A percentile compares a stretch with the other conserved stretches of the same genome.
Conservation (phyloP, 2,888 invertebrate species). For the Cepaea hortensis region DNA sequence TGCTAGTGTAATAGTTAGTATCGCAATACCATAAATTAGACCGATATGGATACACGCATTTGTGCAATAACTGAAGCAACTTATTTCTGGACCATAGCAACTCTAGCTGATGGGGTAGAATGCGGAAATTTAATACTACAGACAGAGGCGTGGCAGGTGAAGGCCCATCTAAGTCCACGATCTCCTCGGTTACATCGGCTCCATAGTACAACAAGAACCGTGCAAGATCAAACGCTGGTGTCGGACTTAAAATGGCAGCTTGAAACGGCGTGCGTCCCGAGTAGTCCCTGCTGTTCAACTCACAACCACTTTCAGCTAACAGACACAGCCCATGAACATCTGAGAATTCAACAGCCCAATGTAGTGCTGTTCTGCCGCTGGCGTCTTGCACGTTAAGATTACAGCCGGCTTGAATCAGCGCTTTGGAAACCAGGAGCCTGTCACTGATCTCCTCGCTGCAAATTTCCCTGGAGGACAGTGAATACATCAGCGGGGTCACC, state of each 20-base stretch:
- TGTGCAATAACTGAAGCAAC: slow-evolving; percentile 27
- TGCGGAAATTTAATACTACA: background rate
- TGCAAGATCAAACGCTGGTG: slow-evolving; percentile 51
- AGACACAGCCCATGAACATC: slow-evolving; percentile 51
- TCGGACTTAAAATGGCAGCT: slow-evolving; percentile 45
- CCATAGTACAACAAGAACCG: slow-evolving; percentile 54
- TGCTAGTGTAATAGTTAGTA: no score
- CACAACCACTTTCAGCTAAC: slow-evolving; percentile 52
- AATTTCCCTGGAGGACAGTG: slow-evolving; percentile 51
- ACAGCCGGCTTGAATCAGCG: slow-evolving; percentile 51
- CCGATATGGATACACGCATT: slow-evolving; percentile 1
- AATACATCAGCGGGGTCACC: slow-evolving; percentile 55
- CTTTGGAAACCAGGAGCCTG: slow-evolving; percentile 50
- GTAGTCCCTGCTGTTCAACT: slow-evolving; percentile 50
- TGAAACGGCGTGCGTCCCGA: slow-evolving; percentile 52
- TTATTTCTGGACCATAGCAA: slow-evolving; percentile 3
- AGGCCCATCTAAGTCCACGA: background rate
- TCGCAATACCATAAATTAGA: background rate
- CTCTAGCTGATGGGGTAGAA: background rate
- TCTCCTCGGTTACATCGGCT: slow-evolving; percentile 32
- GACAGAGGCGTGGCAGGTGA: background rate
- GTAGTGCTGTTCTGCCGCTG: slow-evolving; percentile 55
- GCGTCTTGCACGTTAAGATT: slow-evolving; percentile 51
- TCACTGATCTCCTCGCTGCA: slow-evolving; percentile 41
- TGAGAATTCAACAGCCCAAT: slow-evolving; percentile 48